A percentile compares a stretch with the other conserved stretches of the same genome.
Conservation (phyloP, 2,888 invertebrate species). For the Spisula solida region DNA sequence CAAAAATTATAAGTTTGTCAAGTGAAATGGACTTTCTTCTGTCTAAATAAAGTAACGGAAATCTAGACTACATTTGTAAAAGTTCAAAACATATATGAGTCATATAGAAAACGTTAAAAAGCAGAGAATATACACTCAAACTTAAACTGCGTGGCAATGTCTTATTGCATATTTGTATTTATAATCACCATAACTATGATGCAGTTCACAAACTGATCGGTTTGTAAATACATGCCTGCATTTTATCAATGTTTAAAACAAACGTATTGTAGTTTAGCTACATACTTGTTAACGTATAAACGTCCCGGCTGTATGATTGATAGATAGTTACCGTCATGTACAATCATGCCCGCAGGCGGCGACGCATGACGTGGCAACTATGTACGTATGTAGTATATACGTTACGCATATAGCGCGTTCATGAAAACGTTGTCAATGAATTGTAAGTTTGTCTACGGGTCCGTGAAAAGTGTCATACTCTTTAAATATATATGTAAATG, state of each 20-base stretch:
- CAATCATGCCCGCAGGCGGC: background rate
- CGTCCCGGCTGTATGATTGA: background rate
- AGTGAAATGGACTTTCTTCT: too few relatives aligned
- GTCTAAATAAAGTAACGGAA: too few relatives aligned
- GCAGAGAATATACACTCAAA: too few relatives aligned
- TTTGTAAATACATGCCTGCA: background rate
- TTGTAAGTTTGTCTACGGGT: background rate
- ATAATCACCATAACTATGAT: too few relatives aligned
- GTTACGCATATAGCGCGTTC: background rate
- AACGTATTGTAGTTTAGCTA: background rate
- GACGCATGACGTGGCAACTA: background rate
- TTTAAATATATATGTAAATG: too few relatives aligned
- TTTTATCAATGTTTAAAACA: background rate
- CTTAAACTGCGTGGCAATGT: too few relatives aligned
- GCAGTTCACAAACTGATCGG: background rate
- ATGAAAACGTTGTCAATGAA: slow-evolving; percentile 1
- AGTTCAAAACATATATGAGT: too few relatives aligned
- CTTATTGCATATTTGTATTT: background rate
- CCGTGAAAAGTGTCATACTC: too few relatives aligned
- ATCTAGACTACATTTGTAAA: too few relatives aligned
- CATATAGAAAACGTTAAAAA: too few relatives aligned
- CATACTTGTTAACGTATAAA: background rate
- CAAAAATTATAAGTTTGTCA: too few relatives aligned
- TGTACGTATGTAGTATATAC: too few relatives aligned
- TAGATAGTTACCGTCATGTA: background rate